These are phyloP conservation scores for Cryptotis parvus DNA, from an alignment of 2,113 vertebrate species.

Conservation along the genomic window DNA sequence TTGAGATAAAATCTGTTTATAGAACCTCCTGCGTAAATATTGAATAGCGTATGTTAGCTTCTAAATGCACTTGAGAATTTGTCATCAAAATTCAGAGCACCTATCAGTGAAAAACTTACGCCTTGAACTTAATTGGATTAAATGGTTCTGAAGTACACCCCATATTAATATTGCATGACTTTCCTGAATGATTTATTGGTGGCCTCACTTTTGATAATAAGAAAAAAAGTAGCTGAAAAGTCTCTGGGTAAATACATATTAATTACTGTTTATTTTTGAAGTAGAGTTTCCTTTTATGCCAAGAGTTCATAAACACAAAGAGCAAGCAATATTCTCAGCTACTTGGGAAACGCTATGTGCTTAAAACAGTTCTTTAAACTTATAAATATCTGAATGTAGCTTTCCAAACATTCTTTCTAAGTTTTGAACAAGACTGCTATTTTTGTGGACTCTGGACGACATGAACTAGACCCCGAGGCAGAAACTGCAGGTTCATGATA, in stretches of 20 bases:
- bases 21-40: not conserved
- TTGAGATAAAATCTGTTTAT: not conserved
- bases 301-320: conserved; percentile 21
- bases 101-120: conserved; percentile 35
- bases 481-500: not conserved
- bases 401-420: not conserved
- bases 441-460: not conserved
- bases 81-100: conserved; percentile 3
- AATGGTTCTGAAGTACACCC: not conserved
- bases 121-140: conserved; percentile 57
- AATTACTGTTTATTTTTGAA: conserved; percentile 23
- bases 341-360: not conserved
- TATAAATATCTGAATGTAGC: not conserved
- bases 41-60: not conserved
- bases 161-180: conserved; percentile 4
- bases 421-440: not conserved
- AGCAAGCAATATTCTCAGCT: conserved; percentile 15
- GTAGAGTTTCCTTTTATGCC: not conserved
- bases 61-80: conserved; percentile 27
- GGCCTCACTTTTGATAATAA: conserved; percentile 20
- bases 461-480: not conserved
- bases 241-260: conserved; percentile 18
- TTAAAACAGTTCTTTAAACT: conserved; percentile 36
- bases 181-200: conserved; percentile 44
- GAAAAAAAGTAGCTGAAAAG: conserved; percentile 13